phyloP scores from a whole-genome alignment of 2,113 vertebrate genomes.

The Laticauda laticaudata region DNA sequence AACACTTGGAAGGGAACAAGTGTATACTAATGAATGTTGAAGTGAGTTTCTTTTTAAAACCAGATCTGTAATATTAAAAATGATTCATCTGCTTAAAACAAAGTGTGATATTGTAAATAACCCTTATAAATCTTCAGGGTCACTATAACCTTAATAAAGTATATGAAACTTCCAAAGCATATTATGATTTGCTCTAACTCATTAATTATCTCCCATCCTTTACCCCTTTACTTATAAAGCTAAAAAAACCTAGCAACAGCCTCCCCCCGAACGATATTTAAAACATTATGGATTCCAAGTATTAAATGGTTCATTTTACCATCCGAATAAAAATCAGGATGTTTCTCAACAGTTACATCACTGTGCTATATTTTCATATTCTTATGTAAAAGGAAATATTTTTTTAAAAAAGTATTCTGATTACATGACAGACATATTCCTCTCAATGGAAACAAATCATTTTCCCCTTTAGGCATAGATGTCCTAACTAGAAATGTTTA shows the following conservation, averaged over 20 bases:
- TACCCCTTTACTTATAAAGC: background rate
- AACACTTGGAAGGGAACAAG: slow-evolving; percentile 40
- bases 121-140: slow-evolving; percentile 10
- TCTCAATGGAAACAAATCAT: background rate
- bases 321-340: background rate
- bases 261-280: background rate
- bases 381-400: background rate
- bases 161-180: slow-evolving; percentile 34
- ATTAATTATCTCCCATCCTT: background rate
- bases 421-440: background rate
- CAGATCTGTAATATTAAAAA: slow-evolving; percentile 32
- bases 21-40: slow-evolving; percentile 45
- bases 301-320: background rate
- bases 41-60: slow-evolving; percentile 33
- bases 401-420: background rate
- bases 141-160: slow-evolving; percentile 35
- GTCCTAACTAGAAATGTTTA: background rate
- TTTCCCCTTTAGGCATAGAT: background rate
- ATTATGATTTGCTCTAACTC: slow-evolving; percentile 18
- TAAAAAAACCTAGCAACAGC: background rate
- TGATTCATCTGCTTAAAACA: slow-evolving; percentile 39
- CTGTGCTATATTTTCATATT: background rate
- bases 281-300: background rate
- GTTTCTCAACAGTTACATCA: background rate
- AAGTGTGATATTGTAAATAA: slow-evolving; percentile 10